Evolutionary conservation across 2,797 vertebrate genomes (phyloP), one percentile per base, ranked within the genome.

Genomic region (Capromys pilorides): DNA sequence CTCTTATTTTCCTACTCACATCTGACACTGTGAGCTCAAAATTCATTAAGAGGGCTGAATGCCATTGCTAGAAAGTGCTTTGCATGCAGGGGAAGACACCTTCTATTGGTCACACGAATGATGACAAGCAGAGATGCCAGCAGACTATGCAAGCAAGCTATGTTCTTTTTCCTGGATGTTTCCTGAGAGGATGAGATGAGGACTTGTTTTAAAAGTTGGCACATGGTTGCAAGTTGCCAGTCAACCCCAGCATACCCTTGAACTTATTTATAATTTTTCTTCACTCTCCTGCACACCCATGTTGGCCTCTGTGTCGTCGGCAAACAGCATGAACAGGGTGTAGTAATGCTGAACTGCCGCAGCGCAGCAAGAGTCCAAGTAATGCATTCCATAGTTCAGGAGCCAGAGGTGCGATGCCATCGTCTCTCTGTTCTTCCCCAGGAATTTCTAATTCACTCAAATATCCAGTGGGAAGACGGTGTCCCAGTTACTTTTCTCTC

Each of bases 141-240:
- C 16, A 85, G 61, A 51, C 28, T 36, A 21, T 87, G 41, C 4
- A 19, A 89, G 66, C 88, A 89, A 93, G 73, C 18, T 31, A 39
- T 24, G 45, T 88, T 64, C 80, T 51, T 90, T 95, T 82, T 85
- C 71, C 62, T 88, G 61, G 59, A 89, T 77, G 41, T 71, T 81
- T 78, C 67, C n/a, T 85, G 71, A 89, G 87, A 86, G 79, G 31
- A 24, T 69, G 67, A 7, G 57, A 61, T 24, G 67, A 94, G 51
- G 69, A 57, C 21, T 66, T 93, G 41, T 91, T 93, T 91, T 6
- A 61, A 75, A 85, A 88, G 88, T 31, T 28, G n/a, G 31, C 62
- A 69, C 54, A 36, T 9, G 59, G 31, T 33, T 39, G 95, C 49
- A 62, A 88, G n/a, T 67, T 82, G 73, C 45, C 80, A 62, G 18